Base-by-base conservation (phyloP, 2,113 vertebrate species). In the Esox niger region DNA sequence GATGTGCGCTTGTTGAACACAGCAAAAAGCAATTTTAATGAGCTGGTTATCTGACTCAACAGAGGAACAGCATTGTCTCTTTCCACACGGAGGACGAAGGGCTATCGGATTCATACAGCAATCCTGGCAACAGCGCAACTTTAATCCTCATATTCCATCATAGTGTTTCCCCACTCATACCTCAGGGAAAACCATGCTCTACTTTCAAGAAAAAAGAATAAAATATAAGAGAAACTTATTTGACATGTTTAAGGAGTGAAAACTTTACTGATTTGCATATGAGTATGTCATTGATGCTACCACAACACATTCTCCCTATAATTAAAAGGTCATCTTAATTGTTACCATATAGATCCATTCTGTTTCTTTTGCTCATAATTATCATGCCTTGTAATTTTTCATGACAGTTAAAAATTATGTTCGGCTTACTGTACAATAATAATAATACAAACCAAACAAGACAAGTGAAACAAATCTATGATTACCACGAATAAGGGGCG, bases 281-380 rank as follows among this genome's bases (percentile, higher is more conserved):
- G 47, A 52, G 47, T 8, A 52, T 1, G n/a, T 52, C n/a, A 8
- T 52, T 52, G 47, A 21, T 9, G 20, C 6, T 47, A 26, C 21
- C n/a, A 3, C 21, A 20, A 35, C 38, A 46, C 38, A 43, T 15
- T 10, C 38, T 43, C 38, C 62, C 13, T 21, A 29, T 6, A 64
- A 27, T 46, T 27, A 27, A 33, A 47, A 7, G 32, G 11, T 26
- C 38, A 26, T 73, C 46, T 62, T 63, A 63, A 69, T 60, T 47
- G 38, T 32, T 17, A 3, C 6, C n/a, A 8, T 3, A 49, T 6
- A 7, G 0, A 52, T 2, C n/a, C 0, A 49, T 20, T 1, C n/a
- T 8, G 46, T 49, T 49, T 49, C n/a, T n/a, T 49, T 5, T 49
- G 46, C 46, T 49, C 46, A 20, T 20, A 49, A 20, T 49, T 1